Percentiles rank a stretch among this genome's conserved stretches.
Conservation (phyloP, 2,888 invertebrate species). For the Amblyteles armatorius region DNA sequence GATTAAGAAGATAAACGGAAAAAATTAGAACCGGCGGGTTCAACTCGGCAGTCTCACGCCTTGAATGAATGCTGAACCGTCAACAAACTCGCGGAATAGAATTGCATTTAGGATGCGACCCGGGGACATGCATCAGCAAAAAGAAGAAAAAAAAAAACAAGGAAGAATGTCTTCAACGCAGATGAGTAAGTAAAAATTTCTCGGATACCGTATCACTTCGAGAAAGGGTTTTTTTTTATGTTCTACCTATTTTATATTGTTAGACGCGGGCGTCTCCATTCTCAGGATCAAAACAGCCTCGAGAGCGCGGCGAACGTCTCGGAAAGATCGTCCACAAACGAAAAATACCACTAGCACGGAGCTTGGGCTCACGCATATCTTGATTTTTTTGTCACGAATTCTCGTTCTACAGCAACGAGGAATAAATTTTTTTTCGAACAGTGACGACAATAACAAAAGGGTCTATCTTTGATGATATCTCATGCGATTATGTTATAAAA, state of each 20-base stretch:
- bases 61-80: background rate
- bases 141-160: background rate
- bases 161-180: constrained; percentile 22
- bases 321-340: constrained; percentile 35
- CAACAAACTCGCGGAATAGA: background rate
- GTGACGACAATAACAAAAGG: constrained; percentile 77
- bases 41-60: background rate
- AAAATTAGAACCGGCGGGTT: background rate
- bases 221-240: constrained; percentile 48
- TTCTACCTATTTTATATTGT: constrained; percentile 65
- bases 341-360: constrained; percentile 43
- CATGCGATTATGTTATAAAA: constrained; percentile 34
- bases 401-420: constrained; percentile 42
- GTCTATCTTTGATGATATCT: constrained; percentile 72
- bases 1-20: constrained; percentile 16
- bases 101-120: constrained; percentile 14
- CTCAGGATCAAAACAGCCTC: constrained; percentile 58
- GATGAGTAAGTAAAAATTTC: constrained; percentile 22
- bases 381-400: constrained; percentile 19
- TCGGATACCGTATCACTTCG: constrained; percentile 33
- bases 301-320: background rate
- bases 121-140: constrained; percentile 27
- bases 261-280: constrained; percentile 41
- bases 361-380: constrained; percentile 29
- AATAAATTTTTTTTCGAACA: constrained; percentile 59